Conservation (phyloP, 2,797 vertebrate species). For the Myioborus miniatus region DNA sequence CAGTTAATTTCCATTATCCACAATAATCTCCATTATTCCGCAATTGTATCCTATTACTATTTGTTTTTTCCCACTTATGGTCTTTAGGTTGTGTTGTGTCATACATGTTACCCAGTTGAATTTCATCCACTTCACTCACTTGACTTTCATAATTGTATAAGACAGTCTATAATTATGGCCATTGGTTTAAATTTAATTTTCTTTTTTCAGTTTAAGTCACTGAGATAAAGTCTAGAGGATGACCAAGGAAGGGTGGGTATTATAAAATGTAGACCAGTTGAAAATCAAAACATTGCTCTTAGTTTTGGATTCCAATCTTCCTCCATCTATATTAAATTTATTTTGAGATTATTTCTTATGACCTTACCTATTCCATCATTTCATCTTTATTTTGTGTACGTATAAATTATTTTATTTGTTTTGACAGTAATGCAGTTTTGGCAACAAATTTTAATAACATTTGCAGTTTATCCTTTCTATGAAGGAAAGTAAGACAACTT, state of each 20-base stretch:
- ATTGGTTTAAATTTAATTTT: neutral
- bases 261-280: rapidly evolving
- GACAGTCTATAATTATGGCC: neutral
- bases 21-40: neutral
- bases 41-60: neutral
- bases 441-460: neutral
- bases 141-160: neutral
- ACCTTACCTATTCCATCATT: neutral
- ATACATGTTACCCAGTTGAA: neutral
- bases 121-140: neutral
- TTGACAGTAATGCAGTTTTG: neutral
- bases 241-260: neutral
- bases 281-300: neutral
- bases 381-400: neutral
- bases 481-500: neutral
- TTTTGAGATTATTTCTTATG: neutral
- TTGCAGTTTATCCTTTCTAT: neutral
- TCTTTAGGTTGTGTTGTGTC: neutral
- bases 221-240: neutral
- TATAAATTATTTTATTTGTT: neutral
- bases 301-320: neutral
- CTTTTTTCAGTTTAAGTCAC: neutral
- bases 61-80: neutral
- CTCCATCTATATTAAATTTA: neutral
- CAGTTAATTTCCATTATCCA: neutral